A percentile compares a stretch with the other conserved stretches of the same genome.
phyloP scores from a whole-genome alignment of 92 coral and sea anemone genomes.

The Heteractis magnifica region DNA sequence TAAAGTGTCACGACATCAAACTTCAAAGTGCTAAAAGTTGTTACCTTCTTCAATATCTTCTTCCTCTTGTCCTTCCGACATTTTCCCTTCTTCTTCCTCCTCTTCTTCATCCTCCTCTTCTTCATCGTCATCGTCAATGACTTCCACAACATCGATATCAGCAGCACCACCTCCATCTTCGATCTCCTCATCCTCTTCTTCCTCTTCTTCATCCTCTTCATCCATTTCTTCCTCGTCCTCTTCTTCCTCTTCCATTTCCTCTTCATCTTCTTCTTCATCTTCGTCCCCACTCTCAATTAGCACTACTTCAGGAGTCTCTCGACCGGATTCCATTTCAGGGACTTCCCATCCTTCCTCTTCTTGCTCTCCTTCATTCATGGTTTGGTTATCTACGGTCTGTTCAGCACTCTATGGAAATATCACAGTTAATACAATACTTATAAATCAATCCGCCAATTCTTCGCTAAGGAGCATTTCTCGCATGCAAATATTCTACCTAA shows the following conservation, averaged over 20 bases:
- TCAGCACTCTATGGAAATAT: not conserved
- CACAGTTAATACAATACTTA: not conserved
- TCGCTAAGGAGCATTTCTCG: too few species aligned
- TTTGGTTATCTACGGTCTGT: conserved; percentile 9
- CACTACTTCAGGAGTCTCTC: conserved; percentile 70
- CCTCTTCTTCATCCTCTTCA: conserved; percentile 46
- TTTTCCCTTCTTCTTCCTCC: conserved; percentile 34
- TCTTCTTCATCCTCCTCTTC: conserved; percentile 38
- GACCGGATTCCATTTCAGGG: conserved; percentile 47
- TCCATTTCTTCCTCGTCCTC: conserved; percentile 51
- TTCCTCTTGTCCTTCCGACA: conserved; percentile 42
- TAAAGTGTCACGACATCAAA: too few species aligned
- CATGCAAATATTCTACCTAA: too few species aligned
- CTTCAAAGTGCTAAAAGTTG: not conserved
- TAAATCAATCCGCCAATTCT: too few species aligned
- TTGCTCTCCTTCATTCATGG: conserved; percentile 17
- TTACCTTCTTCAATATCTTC: conserved; percentile 41
- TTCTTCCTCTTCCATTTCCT: conserved; percentile 39
- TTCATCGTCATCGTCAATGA: conserved; percentile 69
- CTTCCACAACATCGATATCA: conserved; percentile 59
- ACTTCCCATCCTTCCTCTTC: conserved; percentile 52
- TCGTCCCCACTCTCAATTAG: conserved; percentile 82
- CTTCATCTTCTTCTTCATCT: conserved; percentile 46
- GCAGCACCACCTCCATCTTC: conserved; percentile 33
- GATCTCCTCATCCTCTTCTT: conserved; percentile 41